Base-by-base conservation (phyloP, 2,888 invertebrate species). In the Limnephilus marmoratus region DNA sequence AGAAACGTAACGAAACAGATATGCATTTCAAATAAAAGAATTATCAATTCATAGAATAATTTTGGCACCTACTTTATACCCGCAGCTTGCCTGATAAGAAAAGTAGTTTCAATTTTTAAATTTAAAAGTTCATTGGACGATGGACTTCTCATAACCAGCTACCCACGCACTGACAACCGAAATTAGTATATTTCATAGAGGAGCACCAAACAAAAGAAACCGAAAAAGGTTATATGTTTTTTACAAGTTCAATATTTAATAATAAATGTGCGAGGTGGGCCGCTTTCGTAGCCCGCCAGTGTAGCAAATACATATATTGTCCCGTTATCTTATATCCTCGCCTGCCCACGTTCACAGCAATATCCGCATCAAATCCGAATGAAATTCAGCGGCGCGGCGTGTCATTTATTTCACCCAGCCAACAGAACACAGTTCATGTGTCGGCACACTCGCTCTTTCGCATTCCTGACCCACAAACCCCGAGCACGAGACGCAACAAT, bases 401-500 rank as follows among this genome's bases (percentile, higher is more conserved):
- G 18, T 53, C 53, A 53, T 53, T 53, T 53, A 18, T 68, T 68
- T 24, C 24, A 68, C 24, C 68, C 68, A 68, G 68, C 68, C 68
- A 24, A 24, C 24, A 37, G 4, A 37, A 37, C 37, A 18, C 41
- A 24, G 49, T 49, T 49, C 49, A 53, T 53, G 68, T 68, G n/a
- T 68, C 68, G 68, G 68, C 68, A n/a, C 68, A 68, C n/a, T 68
- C 68, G 68, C 24, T 68, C 68, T 24, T 68, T 68, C 68, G 68
- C 68, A 68, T 68, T 68, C 68, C 68, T 68, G 68, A 68, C 68
- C 68, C 68, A 68, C 68, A 68, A 68, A 68, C 68, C 68, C 68
- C 68, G 68, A 68, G 68, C 68, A 68, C 68, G 68, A 24, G 68
- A 68, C 68, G 24, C 68, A 68, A 68, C 68, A 68, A 68, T 68